Evolutionary conservation across 2,797 vertebrate genomes (phyloP), one percentile per base, ranked within the genome.

Genomic region (Macroramphosus scolopax): DNA sequence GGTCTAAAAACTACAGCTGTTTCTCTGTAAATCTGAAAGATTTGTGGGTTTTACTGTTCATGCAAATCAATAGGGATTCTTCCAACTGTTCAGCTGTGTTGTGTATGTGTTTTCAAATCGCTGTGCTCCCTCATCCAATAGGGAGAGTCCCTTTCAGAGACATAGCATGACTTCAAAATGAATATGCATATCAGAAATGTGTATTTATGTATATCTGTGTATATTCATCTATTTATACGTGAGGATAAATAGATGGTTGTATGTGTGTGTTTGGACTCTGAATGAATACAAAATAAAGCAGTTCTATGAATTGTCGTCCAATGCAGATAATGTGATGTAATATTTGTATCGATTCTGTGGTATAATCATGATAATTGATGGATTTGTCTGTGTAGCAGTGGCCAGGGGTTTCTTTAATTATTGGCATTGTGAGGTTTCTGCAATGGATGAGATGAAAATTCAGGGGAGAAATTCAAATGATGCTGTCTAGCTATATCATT

Each of bases 131-230:
- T 85, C 75, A 63, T 83, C 75, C 80, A 32, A 72, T 83, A 78
- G 72, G 78, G 65, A 81, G 80, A 88, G 81, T 86, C 82, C 68
- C 75, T 84, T 77, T 52, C 81, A 86, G 74, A 87, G 80, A 85
- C 81, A 84, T 82, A 86, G 89, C 87, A 89, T 89, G 89, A 81
- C 79, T 86, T 86, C 71, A 83, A 88, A 76, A 73, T 82, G 69
- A 85, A 87, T 82, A 89, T 89, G 82, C 85, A 88, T 86, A 89
- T 87, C 86, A 84, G 71, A 89, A 83, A 81, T 80, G 79, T 87
- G 83, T 88, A 88, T 88, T 86, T 87, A 87, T 88, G 82, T 88
- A 89, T 83, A 88, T 82, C 69, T 87, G 80, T 89, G 84, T 87
- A 87, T 76, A 88, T 87, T 77, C 84, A 85, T 89, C 87, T 89